Evolutionary conservation across 2,797 vertebrate genomes (phyloP), one percentile per base, ranked within the genome.

Genomic region (Spheniscus humboldti): DNA sequence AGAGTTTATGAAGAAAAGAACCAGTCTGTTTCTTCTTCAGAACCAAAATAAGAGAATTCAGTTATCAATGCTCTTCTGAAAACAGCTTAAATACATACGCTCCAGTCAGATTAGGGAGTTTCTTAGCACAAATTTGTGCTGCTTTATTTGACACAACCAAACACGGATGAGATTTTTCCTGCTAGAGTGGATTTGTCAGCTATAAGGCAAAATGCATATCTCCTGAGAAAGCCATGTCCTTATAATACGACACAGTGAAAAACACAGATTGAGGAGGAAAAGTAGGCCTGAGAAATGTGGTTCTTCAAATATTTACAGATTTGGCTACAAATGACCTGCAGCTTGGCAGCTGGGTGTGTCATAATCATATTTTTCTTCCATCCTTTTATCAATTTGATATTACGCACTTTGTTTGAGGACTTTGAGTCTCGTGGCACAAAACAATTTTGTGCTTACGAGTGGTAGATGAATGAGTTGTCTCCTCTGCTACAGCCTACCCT

Each of bases 111-210:
- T 79, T 33, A 81, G 47, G 19, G 22, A 59, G 56, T 31, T 93
- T 66, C 69, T 20, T 17, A 75, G 30, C 47, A 73, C 27, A 55
- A 48, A 79, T 73, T 69, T 69, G 17, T 62, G 59, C 69, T 81
- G 45, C 41, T 84, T 66, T 77, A 25, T 56, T 90, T 52, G 74
- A 63, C 74, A 52, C 22, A 63, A 45, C 33, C 33, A 69, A 78
- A 72, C 18, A 60, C 22, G 48, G 77, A 74, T 64, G 35, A 82
- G 72, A 75, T 92, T 66, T 83, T 90, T 60, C 55, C 83, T 87
- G 52, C 6, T 41, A 47, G 53, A 62, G 25, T 30, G 48, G 39
- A 48, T 89, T 64, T 89, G 28, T 35, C 48, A 41, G 67, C 8
- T 89, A 14, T 16, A 84, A 68, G 1, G 3, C 22, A 77, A 82